A percentile compares a stretch with the other conserved stretches of the same genome.
These are phyloP conservation scores for Steromphala cineraria DNA, from an alignment of 2,888 invertebrate genomes.

Conservation along the genomic window DNA sequence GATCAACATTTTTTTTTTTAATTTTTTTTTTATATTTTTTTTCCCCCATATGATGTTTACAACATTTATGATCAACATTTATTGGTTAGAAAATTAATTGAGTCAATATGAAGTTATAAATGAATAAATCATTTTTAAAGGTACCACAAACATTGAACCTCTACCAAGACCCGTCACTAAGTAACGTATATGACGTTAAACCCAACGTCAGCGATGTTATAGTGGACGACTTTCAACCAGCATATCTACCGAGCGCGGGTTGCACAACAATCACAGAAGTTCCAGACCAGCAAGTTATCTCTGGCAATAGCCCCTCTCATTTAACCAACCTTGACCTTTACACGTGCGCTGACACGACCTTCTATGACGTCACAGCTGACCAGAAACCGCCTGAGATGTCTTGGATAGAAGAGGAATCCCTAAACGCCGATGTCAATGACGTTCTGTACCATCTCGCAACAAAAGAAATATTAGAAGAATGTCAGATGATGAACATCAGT, in stretches of 20 bases:
- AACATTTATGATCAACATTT: too few relatives aligned
- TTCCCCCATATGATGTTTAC: too few relatives aligned
- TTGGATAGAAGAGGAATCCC: neutral
- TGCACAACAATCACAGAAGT: neutral
- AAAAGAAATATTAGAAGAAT: conserved; percentile 10
- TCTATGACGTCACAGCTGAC: neutral
- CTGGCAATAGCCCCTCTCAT: conserved; percentile 34
- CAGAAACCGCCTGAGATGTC: neutral
- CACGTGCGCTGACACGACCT: neutral
- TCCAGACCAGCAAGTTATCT: conserved; percentile 28
- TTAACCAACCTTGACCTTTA: conserved; percentile 34
- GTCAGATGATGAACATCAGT: neutral
- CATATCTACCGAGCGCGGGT: neutral
- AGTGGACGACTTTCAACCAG: too few relatives aligned
- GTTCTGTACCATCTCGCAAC: neutral
- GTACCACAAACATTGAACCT: too few relatives aligned
- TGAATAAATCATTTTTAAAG: too few relatives aligned
- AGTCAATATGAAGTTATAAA: too few relatives aligned
- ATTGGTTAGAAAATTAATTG: too few relatives aligned
- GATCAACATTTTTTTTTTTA: too few relatives aligned
- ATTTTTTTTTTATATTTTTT: too few relatives aligned
- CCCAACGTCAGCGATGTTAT: too few relatives aligned
- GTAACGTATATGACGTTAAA: too few relatives aligned
- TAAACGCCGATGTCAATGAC: neutral
- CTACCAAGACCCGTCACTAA: too few relatives aligned